phyloP scores from a whole-genome alignment of 2,888 invertebrate species.

The Scaptomyza tumidula region DNA sequence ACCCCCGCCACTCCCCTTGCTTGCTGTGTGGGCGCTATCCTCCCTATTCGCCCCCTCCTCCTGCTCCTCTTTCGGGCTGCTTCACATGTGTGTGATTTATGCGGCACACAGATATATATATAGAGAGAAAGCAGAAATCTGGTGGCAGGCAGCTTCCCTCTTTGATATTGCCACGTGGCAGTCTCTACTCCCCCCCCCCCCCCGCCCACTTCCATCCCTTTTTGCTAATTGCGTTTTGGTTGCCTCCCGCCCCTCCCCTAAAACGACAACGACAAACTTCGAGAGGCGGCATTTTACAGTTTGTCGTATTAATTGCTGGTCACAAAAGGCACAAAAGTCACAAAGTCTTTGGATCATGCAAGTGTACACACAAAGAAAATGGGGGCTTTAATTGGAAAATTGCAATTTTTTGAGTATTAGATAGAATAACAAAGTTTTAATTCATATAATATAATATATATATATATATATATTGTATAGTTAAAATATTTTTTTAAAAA shows the following conservation, averaged over 20 bases:
- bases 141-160: slow-evolving; percentile 52
- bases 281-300: slow-evolving; percentile 68
- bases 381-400: not conserved
- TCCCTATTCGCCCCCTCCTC: not conserved
- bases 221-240: slow-evolving; percentile 72
- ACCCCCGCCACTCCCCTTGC: slow-evolving; percentile 1
- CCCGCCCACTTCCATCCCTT: slow-evolving; percentile 6
- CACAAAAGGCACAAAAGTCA: slow-evolving; percentile 1
- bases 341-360: slow-evolving; percentile 7
- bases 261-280: slow-evolving; percentile 16
- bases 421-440: too few species aligned
- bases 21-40: slow-evolving; percentile 63
- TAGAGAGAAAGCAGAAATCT: slow-evolving; percentile 27
- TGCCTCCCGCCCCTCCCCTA: slow-evolving; percentile 8
- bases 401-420: not conserved
- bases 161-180: slow-evolving; percentile 63
- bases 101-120: slow-evolving; percentile 24
- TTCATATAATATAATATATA: too few species aligned
- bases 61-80: not conserved
- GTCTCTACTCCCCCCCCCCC: not conserved
- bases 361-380: slow-evolving; percentile 36
- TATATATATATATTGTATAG: too few species aligned
- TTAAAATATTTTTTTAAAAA: too few species aligned
- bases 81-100: slow-evolving; percentile 73
- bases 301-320: slow-evolving; percentile 79